Conservation (phyloP, 2,888 invertebrate genomes). For the Heliconius hortense region DNA sequence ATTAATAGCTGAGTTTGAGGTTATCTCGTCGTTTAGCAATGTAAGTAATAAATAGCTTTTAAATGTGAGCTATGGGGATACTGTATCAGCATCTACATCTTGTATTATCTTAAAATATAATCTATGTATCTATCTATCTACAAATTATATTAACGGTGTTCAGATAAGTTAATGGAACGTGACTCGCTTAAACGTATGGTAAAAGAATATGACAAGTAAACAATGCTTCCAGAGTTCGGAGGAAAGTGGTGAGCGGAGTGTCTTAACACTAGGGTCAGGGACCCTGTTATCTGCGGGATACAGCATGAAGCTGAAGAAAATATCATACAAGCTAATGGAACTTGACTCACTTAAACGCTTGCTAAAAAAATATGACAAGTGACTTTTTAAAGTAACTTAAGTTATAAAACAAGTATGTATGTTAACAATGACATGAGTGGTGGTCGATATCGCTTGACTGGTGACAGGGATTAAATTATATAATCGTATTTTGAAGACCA, state of each 20-base stretch:
- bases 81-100: constrained; percentile 13
- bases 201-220: constrained; percentile 14
- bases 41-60: constrained; percentile 28
- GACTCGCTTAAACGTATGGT: constrained; percentile 18
- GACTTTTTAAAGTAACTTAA: constrained; percentile 10
- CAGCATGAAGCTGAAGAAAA: no score
- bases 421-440: constrained; percentile 11
- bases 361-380: constrained; percentile 18
- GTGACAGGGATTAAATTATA: constrained; percentile 3
- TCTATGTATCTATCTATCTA: constrained; percentile 5
- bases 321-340: constrained; percentile 7
- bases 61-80: constrained; percentile 30
- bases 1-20: constrained; percentile 38
- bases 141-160: constrained; percentile 11
- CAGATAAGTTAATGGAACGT: constrained; percentile 25
- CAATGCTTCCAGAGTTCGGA: no score
- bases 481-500: not conserved
- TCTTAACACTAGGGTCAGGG: no score
- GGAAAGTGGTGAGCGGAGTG: no score
- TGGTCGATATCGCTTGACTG: constrained; percentile 9
- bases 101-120: constrained; percentile 18
- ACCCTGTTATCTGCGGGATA: no score
- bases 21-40: constrained; percentile 38
- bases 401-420: not conserved
- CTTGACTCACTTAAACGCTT: constrained; percentile 14